phyloP scores from a whole-genome alignment of 2,888 invertebrate genomes.

The Ornithoptera alexandrae region DNA sequence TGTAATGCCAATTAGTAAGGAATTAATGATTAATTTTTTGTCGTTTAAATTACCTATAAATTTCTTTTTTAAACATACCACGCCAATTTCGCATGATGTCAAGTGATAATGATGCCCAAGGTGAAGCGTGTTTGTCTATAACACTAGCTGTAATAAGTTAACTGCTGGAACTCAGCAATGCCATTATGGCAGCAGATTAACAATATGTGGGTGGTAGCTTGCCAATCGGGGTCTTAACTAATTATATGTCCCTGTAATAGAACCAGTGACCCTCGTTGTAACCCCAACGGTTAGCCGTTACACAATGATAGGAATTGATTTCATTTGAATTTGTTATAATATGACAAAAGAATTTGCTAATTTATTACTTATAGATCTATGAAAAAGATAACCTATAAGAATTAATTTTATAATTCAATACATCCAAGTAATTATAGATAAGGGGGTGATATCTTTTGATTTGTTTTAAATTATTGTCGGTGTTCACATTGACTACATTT shows the following conservation, averaged over 20 bases:
- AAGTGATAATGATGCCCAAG: no score
- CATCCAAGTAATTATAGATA: slow-evolving; percentile 24
- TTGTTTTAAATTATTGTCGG: slow-evolving; percentile 26
- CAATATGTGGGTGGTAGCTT: no score
- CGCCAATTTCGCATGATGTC: no score
- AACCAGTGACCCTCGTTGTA: no score
- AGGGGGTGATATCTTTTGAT: slow-evolving; percentile 23
- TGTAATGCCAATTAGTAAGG: slow-evolving; percentile 17
- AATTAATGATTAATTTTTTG: slow-evolving; percentile 17
- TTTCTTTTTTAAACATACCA: neutral
- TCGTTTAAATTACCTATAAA: slow-evolving; percentile 17
- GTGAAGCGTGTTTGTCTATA: no score
- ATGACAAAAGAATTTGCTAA: slow-evolving; percentile 1
- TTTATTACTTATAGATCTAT: neutral
- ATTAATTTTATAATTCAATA: slow-evolving; percentile 26
- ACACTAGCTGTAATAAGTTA: no score
- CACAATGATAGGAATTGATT: neutral
- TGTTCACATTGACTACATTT: slow-evolving; percentile 18
- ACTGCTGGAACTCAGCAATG: no score
- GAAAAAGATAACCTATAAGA: slow-evolving; percentile 9
- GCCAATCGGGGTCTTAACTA: no score
- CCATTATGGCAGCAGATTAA: no score
- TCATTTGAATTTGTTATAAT: neutral
- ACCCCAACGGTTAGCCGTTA: no score
- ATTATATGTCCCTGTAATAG: no score